Evolutionary conservation across 2,888 invertebrate genomes (phyloP).

Genomic region (Protula sp.): DNA sequence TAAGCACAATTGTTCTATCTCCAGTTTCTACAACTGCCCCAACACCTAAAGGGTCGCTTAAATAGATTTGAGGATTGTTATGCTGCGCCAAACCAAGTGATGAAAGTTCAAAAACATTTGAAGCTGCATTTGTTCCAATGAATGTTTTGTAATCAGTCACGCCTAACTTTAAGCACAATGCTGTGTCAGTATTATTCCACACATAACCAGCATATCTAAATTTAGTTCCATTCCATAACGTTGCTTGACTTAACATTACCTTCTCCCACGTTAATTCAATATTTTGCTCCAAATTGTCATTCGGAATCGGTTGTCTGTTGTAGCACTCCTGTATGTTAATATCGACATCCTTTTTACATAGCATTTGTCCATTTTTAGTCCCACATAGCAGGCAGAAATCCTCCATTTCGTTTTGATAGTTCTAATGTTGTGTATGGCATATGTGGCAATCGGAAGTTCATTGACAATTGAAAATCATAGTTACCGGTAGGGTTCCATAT

Average conservation of each 20-base stretch:
- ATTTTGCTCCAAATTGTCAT: background rate
- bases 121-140: background rate
- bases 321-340: background rate
- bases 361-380: background rate
- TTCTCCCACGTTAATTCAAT: background rate
- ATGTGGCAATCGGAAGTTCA: no score
- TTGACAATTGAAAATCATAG: no score
- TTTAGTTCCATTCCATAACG: background rate
- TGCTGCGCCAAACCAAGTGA: background rate
- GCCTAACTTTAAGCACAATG: background rate
- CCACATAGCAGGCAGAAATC: no score
- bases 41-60: background rate
- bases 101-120: background rate
- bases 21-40: background rate
- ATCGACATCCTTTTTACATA: background rate
- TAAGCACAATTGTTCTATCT: background rate
- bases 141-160: background rate
- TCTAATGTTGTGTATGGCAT: no score
- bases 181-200: background rate
- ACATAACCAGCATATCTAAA: background rate
- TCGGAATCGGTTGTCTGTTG: background rate
- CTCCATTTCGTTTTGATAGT: no score
- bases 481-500: no score
- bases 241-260: background rate
- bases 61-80: background rate